phyloP scores from a whole-genome alignment of 2,113 vertebrate species.

The Amphilophus citrinellus region DNA sequence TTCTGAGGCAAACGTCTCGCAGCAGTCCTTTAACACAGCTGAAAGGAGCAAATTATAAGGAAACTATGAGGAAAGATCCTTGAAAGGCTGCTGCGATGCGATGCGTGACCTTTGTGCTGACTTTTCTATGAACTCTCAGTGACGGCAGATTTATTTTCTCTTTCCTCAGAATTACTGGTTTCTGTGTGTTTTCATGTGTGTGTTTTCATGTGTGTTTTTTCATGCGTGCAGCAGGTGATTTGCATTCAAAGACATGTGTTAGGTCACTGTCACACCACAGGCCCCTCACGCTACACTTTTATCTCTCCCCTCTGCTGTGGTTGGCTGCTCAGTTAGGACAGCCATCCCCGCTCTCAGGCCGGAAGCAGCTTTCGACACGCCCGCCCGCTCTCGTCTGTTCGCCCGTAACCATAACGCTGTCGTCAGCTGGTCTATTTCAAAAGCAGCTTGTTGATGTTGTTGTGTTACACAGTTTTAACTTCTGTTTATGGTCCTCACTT shows the following conservation, averaged over 20 bases:
- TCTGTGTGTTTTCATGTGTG: neutral
- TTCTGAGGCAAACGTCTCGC: too few relatives aligned
- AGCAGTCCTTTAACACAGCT: neutral
- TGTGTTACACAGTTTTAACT: neutral
- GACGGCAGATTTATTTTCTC: neutral
- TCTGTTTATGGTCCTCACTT: neutral
- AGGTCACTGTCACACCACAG: neutral
- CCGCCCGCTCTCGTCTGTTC: neutral
- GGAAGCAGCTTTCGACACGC: constrained; percentile 25
- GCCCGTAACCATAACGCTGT: neutral
- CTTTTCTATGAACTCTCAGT: constrained; percentile 6
- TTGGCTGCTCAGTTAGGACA: neutral
- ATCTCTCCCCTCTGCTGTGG: neutral
- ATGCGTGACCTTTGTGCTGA: neutral
- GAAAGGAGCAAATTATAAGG: neutral
- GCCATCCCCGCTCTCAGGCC: neutral
- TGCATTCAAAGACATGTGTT: neutral
- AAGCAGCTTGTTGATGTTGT: neutral
- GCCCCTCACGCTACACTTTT: neutral
- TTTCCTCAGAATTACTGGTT: neutral
- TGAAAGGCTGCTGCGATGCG: accelerated
- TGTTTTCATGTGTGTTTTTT: neutral
- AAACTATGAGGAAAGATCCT: neutral
- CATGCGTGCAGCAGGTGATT: neutral
- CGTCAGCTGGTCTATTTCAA: neutral